phyloP scores from a whole-genome alignment of 2,797 vertebrate genomes.

The Kryptopterus vitreolus region DNA sequence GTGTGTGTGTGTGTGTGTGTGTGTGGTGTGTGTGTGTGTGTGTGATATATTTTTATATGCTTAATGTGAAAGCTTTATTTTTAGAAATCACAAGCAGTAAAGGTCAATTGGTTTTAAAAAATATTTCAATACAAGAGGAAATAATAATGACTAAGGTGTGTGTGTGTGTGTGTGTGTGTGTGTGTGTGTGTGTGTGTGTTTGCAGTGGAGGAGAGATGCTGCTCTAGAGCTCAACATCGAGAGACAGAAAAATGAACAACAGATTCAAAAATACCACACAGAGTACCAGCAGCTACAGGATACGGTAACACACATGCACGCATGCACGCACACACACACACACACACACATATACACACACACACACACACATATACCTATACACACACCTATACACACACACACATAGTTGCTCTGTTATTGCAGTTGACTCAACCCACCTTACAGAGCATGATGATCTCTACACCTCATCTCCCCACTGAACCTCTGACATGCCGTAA shows the following conservation, averaged over 20 bases:
- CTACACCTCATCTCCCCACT: too few relatives aligned
- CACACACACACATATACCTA: neutral
- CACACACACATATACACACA: neutral
- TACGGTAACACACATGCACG: constrained; percentile 64
- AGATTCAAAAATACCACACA: constrained; percentile 70
- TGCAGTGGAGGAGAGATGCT: constrained; percentile 69
- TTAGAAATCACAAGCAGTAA: too few relatives aligned
- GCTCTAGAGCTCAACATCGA: constrained; percentile 72
- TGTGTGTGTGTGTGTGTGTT: constrained; percentile 54
- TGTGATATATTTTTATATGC: constrained; percentile 37
- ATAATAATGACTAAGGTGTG: neutral
- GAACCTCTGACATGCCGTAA: too few relatives aligned
- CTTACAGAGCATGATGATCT: too few relatives aligned
- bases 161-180: constrained; percentile 49
- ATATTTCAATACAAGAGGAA: neutral
- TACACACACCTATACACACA: neutral
- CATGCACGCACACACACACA: neutral
- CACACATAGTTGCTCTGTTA: neutral
- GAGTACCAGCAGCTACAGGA: constrained; percentile 71
- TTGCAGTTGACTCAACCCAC: too few relatives aligned
- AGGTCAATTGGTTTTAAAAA: too few relatives aligned
- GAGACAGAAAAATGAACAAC: constrained; percentile 75
- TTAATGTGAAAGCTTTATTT: too few relatives aligned
- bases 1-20: neutral
- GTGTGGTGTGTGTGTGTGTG: constrained; percentile 56